Base-by-base conservation (phyloP, 53 echinoderm and acorn worm genomes). In the Henricia sp. region DNA sequence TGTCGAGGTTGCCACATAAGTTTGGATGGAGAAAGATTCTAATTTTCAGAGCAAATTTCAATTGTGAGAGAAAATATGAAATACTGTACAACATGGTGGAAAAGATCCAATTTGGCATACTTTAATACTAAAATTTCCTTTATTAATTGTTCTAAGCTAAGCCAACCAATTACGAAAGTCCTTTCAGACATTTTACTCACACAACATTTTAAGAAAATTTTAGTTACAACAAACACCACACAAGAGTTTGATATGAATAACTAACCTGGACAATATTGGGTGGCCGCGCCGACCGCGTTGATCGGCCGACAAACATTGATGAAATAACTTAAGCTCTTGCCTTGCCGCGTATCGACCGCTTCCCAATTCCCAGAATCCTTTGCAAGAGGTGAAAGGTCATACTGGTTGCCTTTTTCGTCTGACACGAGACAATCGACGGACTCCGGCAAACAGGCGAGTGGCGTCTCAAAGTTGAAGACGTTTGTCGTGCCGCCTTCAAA, bases 391-490 rank as follows among this genome's bases (percentile, higher is more conserved):
- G 94, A 92, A 20, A 99, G 92, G 92, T 94, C 92, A 39, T 95
- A 95, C 87, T 95, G 92, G 70, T 95, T 90, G 38, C 94, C 99
- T 36, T 71, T 54, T 1, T 17, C 77, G 30, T 95, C 94, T 0
- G 94, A 95, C 37, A 99, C 91, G 21, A 99, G 88, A 35, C 99
- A 99, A 70, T 99, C 99, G 33, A 95, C 99, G 0, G 99, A 90
- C 60, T 99, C 94, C 4, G 97, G 97, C 12, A 92, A 86, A 82
- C 97, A 96, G n/a, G 97, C 97, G 10, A 94, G 69, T 0, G 97
- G 90, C 4, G 97, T 96, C 71, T 90, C 92, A 65, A 96, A 90
- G 72, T 92, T 74, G 60, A 96, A 96, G 72, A 94, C 84, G 88
- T 90, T 92, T n/a, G n/a, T n/a, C 55, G 62, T 85, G 32, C 68